These are phyloP conservation scores for Etheostoma spectabile DNA, from an alignment of 2,113 vertebrate species.

Conservation along the genomic window DNA sequence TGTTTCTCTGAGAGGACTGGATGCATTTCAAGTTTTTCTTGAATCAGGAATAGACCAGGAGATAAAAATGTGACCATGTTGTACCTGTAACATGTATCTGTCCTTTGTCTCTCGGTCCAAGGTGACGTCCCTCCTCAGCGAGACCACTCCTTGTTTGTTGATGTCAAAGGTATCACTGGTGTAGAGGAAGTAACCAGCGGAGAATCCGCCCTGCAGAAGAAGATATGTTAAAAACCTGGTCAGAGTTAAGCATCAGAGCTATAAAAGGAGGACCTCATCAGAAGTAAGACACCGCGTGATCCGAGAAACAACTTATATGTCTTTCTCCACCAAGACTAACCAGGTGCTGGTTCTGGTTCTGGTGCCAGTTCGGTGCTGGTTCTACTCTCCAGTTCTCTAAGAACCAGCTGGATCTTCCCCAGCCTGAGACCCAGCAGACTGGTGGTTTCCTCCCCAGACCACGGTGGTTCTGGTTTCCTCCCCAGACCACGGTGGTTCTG, in stretches of 20 bases:
- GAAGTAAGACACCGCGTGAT: background rate
- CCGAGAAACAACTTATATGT: background rate
- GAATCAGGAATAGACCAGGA: background rate
- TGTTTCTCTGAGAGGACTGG: background rate
- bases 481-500: too few species aligned
- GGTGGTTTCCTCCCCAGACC: too few species aligned
- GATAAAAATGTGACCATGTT: background rate
- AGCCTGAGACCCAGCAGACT: too few species aligned
- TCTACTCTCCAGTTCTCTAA: too few species aligned
- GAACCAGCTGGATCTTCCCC: too few species aligned
- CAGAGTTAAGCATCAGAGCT: background rate
- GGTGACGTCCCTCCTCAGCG: slow-evolving; percentile 73
- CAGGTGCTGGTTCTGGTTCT: too few species aligned
- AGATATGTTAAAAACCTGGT: background rate
- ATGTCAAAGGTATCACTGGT: slow-evolving; percentile 80
- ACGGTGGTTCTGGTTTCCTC: too few species aligned
- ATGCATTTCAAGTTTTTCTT: background rate
- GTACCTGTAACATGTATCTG: slow-evolving; percentile 81
- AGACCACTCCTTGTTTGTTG: slow-evolving; percentile 79
- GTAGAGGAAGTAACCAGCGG: slow-evolving; percentile 80
- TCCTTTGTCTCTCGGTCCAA: slow-evolving; percentile 85
- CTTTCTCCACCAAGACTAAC: too few species aligned
- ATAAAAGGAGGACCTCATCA: background rate
- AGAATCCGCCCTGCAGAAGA: slow-evolving; percentile 81
- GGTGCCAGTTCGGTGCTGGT: too few species aligned